Conservation (phyloP, 64 coral and sea anemone genomes). For the Porites lutea region DNA sequence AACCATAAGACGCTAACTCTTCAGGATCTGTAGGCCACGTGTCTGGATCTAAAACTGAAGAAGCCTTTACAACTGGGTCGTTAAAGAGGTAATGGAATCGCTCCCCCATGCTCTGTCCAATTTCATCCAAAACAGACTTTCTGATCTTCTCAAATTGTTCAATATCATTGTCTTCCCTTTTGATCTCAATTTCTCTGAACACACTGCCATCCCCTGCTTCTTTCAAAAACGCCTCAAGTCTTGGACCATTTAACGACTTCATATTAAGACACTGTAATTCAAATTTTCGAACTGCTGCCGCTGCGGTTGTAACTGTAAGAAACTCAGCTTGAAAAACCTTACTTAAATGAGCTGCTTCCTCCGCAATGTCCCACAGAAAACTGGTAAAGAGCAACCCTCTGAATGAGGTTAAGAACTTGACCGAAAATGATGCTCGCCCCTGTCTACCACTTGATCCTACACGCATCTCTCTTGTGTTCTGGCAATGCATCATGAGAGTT, state of each 20-base stretch:
- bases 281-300: neutral
- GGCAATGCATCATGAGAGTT: conserved; percentile 2
- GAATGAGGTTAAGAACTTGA: neutral
- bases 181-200: conserved; percentile 50
- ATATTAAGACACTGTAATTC: neutral
- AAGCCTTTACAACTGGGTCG: conserved; percentile 5
- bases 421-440: neutral
- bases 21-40: neutral
- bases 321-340: conserved; percentile 12
- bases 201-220: conserved; percentile 8
- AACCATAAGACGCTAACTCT: conserved; percentile 7
- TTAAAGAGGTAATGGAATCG: conserved; percentile 30
- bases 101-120: conserved; percentile 15
- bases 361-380: neutral
- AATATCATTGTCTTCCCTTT: conserved; percentile 29
- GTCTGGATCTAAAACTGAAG: conserved; percentile 55
- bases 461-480: neutral
- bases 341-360: neutral
- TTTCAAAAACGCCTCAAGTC: conserved; percentile 38
- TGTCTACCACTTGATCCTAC: neutral
- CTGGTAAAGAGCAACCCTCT: neutral
- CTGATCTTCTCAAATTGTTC: conserved; percentile 3
- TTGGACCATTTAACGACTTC: neutral
- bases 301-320: neutral
- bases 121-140: conserved; percentile 32